Evolutionary conservation across 2,113 vertebrate species (phyloP).

Genomic region (Vanacampus margaritifer): DNA sequence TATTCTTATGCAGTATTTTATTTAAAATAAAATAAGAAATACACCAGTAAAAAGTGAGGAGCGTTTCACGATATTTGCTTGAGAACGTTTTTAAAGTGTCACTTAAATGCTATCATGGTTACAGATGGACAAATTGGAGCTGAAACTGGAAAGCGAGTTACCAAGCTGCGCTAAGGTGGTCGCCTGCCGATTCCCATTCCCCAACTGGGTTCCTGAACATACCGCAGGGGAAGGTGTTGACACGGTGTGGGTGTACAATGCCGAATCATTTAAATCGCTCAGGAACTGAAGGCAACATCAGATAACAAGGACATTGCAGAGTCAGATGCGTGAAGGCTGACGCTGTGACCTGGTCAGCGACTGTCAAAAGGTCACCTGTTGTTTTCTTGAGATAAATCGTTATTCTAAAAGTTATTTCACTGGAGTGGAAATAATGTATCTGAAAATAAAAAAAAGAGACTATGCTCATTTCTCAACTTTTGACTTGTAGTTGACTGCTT

Average conservation of each 20-base stretch:
- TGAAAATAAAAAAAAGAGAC: no score
- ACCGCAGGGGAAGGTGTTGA: conserved; percentile 84
- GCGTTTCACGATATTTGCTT: not conserved
- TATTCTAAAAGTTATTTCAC: not conserved
- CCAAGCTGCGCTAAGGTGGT: conserved; percentile 77
- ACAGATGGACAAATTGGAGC: conserved; percentile 88
- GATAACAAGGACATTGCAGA: conserved; percentile 8
- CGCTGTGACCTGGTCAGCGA: not conserved
- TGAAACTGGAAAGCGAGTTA: conserved; percentile 84
- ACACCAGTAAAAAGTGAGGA: not conserved
- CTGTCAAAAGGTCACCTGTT: not conserved
- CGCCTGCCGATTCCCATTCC: conserved; percentile 95
- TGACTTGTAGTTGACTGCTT: not conserved
- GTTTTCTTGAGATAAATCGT: not conserved
- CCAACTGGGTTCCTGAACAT: conserved; percentile 81
- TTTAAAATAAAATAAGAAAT: not conserved
- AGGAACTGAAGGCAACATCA: conserved; percentile 3
- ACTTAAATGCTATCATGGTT: not conserved
- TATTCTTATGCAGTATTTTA: not conserved
- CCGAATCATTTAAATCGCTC: conserved; percentile 58
- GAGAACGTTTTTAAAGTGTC: not conserved
- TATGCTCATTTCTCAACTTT: not conserved
- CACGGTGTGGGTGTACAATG: conserved; percentile 88
- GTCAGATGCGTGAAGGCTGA: not conserved
- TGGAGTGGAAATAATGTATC: not conserved